Evolutionary conservation across 2,113 vertebrate genomes (phyloP).

Genomic region (Triplophysa dalaica): DNA sequence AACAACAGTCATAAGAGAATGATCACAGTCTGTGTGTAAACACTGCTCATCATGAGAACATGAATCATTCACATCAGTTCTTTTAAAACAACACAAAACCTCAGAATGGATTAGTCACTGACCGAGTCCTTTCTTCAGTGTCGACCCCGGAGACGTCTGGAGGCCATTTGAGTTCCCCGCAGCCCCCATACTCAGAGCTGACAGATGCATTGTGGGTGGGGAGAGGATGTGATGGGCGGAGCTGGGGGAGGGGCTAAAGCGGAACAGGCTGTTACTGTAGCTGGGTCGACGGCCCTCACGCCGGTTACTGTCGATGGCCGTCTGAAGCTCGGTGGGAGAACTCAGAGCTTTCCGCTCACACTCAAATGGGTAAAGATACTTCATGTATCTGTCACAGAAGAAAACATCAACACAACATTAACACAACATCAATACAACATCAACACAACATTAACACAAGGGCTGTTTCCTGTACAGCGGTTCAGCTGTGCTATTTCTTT

Average conservation of each 20-base stretch:
- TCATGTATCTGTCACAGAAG: conserved; percentile 80
- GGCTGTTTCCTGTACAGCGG: too few relatives aligned
- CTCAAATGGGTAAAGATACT: conserved; percentile 96
- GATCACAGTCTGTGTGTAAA: too few relatives aligned
- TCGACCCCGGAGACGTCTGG: conserved; percentile 74
- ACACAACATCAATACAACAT: too few relatives aligned
- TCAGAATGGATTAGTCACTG: background rate
- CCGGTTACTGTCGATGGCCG: conserved; percentile 94
- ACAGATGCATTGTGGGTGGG: conserved; percentile 87
- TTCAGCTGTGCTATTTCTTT: too few relatives aligned
- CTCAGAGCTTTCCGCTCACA: conserved; percentile 95
- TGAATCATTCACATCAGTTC: too few relatives aligned
- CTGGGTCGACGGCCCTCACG: conserved; percentile 92
- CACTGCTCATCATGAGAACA: too few relatives aligned
- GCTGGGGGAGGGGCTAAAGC: conserved; percentile 80
- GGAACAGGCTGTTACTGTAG: conserved; percentile 91
- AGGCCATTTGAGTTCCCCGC: conserved; percentile 74
- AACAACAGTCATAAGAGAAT: too few relatives aligned
- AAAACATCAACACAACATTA: background rate
- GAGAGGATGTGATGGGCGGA: conserved; percentile 77
- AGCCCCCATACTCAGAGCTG: conserved; percentile 76
- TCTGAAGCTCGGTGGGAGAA: conserved; percentile 92
- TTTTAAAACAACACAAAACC: background rate
- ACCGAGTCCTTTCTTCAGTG: conserved; percentile 83
- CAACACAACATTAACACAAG: too few relatives aligned